A percentile compares a stretch with the other conserved stretches of the same genome.
Evolutionary conservation across 1,140 invertebrate species (phyloP).

Genomic region (Eriosoma lanigerum): DNA sequence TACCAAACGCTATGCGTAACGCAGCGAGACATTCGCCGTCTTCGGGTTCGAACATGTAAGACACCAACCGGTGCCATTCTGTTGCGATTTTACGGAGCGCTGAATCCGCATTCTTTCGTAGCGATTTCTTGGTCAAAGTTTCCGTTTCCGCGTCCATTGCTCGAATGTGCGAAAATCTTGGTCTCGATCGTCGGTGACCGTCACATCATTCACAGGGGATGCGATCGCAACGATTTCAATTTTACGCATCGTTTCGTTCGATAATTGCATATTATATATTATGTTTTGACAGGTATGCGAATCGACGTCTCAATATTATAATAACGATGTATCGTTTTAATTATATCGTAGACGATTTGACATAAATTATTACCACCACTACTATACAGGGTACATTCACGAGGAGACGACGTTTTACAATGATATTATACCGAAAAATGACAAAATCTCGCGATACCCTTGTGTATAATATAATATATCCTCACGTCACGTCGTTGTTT

Average conservation of each 20-base stretch:
- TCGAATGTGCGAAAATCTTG: not conserved
- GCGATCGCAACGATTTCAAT: not conserved
- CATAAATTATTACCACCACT: too few species aligned
- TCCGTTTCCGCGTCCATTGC: not conserved
- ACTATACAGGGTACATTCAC: too few species aligned
- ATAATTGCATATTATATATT: not conserved
- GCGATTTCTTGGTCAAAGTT: not conserved
- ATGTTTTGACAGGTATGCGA: not conserved
- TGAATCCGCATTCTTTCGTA: not conserved
- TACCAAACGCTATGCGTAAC: constrained; percentile 75
- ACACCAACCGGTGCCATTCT: constrained; percentile 59
- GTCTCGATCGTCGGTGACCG: not conserved
- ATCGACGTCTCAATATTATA: too few species aligned
- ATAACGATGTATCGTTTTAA: not conserved
- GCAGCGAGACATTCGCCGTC: constrained; percentile 76
- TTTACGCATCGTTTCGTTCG: not conserved
- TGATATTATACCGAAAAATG: too few species aligned
- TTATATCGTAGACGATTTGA: too few species aligned
- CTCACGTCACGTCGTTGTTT: too few species aligned
- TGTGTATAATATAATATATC: too few species aligned
- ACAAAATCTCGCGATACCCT: too few species aligned
- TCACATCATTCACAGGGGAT: not conserved
- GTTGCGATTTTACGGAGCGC: constrained; percentile 35
- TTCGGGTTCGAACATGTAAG: constrained; percentile 67
- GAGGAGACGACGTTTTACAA: too few species aligned